phyloP scores from a whole-genome alignment of 2,888 invertebrate species.

The Malacosoma neustria region DNA sequence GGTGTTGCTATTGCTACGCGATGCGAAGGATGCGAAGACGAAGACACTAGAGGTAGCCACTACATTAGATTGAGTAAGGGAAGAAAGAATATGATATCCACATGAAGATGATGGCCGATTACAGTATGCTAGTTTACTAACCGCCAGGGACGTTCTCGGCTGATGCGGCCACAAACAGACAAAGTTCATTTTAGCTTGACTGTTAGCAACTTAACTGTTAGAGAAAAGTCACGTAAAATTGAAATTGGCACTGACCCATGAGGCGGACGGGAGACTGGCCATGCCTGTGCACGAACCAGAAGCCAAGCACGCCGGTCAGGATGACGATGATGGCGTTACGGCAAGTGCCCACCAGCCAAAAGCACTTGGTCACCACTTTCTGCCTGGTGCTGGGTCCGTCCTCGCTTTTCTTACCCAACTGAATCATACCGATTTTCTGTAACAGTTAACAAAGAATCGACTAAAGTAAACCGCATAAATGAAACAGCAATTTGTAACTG shows the following conservation, averaged over 20 bases:
- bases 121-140: conserved; percentile 37
- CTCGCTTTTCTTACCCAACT: conserved; percentile 74
- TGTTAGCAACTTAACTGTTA: too few relatives aligned
- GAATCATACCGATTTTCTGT: conserved; percentile 78
- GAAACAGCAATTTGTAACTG: too few relatives aligned
- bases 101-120: conserved; percentile 8
- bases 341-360: conserved; percentile 87
- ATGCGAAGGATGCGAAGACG: not conserved
- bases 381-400: conserved; percentile 71
- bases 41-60: not conserved
- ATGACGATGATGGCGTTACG: conserved; percentile 91
- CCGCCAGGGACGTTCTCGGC: conserved; percentile 47
- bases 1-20: too few relatives aligned
- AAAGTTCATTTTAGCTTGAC: not conserved
- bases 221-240: too few relatives aligned
- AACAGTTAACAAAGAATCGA: too few relatives aligned
- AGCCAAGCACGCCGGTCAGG: conserved; percentile 81
- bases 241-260: conserved; percentile 72
- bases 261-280: conserved; percentile 77
- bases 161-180: conserved; percentile 39
- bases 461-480: too few relatives aligned
- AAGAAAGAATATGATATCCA: conserved; percentile 6
- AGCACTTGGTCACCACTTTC: conserved; percentile 75
- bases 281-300: conserved; percentile 69
- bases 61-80: not conserved